Evolutionary conservation across 2,888 invertebrate genomes (phyloP), one percentile per base, ranked within the genome.

Genomic region (Hirtodrosophila histrioides): DNA sequence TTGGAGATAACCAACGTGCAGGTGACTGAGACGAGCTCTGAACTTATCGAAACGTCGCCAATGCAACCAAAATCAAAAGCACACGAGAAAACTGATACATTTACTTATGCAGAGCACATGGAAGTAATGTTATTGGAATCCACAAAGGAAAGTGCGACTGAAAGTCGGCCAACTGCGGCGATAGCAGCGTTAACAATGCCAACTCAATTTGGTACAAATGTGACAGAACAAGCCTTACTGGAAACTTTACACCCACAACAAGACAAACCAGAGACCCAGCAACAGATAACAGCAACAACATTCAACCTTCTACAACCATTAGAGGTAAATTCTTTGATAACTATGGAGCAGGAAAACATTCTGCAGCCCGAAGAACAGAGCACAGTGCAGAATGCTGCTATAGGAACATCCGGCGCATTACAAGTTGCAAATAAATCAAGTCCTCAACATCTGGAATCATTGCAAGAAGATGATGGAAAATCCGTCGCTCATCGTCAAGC

Each of bases 371-470:
- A 57, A 24, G 75, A 79, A 11, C 45, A 53, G 5, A 71, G 58
- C 11, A 1, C 24, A 17, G 3, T 8, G 8, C 84, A 77, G 10
- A 75, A 64, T 31, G 89, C 88, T 0, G 63, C 44, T 2, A 10
- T 79, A 2, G 62, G 68, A 35, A 50, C 79, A 4, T 90, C 92
- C 3, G 92, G 92, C 75, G 91, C 93, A 2, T 88, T 94, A 1
- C 92, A 93, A 40, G 93, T 94, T 0, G 91, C 93, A 45, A 90
- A 93, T 66, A 92, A 93, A 17, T 90, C 91, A 12, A 94, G 94
- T 83, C 93, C 92, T 71, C 93, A 94, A 91, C 91, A 92, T 3
- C 86, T 93, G 10, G 94, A 94, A 92, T 89, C 94, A 73, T 73
- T 96, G 1, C 36, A 77, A 3, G 56, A 66, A 1, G 24, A 86